A percentile compares a stretch with the other conserved stretches of the same genome.
These are phyloP conservation scores for Clupea harengus DNA, from an alignment of 2,113 vertebrate species.

Conservation along the genomic window DNA sequence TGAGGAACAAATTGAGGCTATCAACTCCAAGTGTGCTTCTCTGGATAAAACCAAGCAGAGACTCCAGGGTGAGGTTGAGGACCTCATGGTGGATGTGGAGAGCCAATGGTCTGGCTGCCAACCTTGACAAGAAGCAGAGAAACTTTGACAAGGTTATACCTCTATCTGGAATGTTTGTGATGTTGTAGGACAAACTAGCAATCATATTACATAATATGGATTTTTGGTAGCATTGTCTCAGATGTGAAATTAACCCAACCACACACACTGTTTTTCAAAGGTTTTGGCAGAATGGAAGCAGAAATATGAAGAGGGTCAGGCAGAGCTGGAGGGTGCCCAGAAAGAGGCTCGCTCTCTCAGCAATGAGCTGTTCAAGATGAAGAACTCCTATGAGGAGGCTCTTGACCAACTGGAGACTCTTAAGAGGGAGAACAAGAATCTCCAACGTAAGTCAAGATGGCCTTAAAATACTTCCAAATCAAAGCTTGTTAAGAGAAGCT, in stretches of 20 bases:
- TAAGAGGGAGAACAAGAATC: slow-evolving; percentile 5
- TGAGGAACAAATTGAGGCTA: too few relatives aligned
- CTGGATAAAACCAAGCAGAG: too few relatives aligned
- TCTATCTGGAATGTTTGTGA: too few relatives aligned
- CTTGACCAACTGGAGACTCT: slow-evolving; percentile 70
- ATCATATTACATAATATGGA: too few relatives aligned
- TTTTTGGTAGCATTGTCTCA: too few relatives aligned
- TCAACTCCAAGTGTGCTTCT: too few relatives aligned
- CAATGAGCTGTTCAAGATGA: slow-evolving; percentile 71
- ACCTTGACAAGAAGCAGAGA: slow-evolving; percentile 76
- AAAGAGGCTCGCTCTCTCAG: slow-evolving; percentile 67
- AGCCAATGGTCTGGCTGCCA: slow-evolving; percentile 60
- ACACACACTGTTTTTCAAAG: not conserved
- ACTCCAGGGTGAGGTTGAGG: too few relatives aligned
- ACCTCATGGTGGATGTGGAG: too few relatives aligned
- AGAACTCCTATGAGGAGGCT: slow-evolving; percentile 71
- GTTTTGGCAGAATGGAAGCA: not conserved
- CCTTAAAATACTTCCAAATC: not conserved
- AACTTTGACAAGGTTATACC: slow-evolving; percentile 77
- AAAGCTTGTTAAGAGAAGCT: not conserved
- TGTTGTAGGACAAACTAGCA: too few relatives aligned
- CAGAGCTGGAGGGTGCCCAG: slow-evolving; percentile 20
- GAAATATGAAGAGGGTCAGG: slow-evolving; percentile 1
- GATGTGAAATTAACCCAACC: not conserved
- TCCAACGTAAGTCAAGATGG: not conserved